Evolutionary conservation across 2,113 vertebrate species (phyloP).

Genomic region (Cinclus cinclus): DNA sequence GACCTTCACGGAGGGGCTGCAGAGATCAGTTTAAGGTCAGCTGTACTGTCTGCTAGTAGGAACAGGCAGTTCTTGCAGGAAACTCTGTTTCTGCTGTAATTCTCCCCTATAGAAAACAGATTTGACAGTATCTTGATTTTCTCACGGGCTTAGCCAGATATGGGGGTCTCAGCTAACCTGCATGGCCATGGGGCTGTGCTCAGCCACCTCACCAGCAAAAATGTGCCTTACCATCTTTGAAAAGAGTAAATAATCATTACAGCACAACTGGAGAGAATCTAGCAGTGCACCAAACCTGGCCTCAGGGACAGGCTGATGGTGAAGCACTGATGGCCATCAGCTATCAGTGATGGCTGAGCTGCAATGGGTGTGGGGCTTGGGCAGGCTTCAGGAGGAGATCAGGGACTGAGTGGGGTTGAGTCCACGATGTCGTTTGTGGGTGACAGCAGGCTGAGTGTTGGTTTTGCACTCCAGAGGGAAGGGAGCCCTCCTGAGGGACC

Average conservation of each 20-base stretch:
- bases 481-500: neutral
- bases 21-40: neutral
- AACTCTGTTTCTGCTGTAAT: neutral
- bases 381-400: neutral
- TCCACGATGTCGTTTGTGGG: rapidly evolving
- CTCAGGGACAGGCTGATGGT: neutral
- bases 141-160: neutral
- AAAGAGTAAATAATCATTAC: neutral
- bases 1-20: neutral
- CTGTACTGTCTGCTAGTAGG: neutral
- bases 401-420: neutral
- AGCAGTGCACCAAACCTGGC: neutral
- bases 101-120: neutral
- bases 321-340: too few relatives aligned
- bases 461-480: neutral
- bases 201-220: neutral
- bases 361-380: rapidly evolving
- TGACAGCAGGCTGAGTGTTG: neutral
- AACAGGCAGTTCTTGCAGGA: conserved; percentile 28
- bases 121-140: neutral
- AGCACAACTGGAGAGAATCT: neutral
- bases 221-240: rapidly evolving
- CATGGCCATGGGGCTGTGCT: neutral
- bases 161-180: neutral
- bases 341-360: neutral